Evolutionary conservation across 2,888 invertebrate species (phyloP), one percentile per base, ranked within the genome.

Genomic region (Magallana nippona): DNA sequence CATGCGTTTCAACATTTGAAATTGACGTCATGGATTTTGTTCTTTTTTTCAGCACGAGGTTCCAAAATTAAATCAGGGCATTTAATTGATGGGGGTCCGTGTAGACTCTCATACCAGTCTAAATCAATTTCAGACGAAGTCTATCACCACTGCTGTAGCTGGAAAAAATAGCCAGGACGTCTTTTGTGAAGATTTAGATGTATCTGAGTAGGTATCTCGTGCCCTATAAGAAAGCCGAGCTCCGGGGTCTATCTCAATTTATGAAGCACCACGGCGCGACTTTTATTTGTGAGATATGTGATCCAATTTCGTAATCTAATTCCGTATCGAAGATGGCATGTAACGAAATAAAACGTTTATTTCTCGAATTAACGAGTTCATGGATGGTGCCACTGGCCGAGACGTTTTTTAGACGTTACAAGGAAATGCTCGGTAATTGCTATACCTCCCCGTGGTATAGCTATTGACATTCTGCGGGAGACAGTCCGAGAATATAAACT

Each of bases 261-360:
- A 32, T 27, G 2, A 71, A 13, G 71, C 22, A 17, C 71, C 71
- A 22, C 22, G 32, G 71, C 8, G 32, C 71, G 19, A 27, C 15
- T 71, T 71, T 32, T 71, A 71, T 71, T 71, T 71, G 71, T 32
- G 2, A 32, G 71, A 27, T 71, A 10, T 32, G 27, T 27, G 71
- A 71, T 22, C 27, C 71, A 71, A 71, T 71, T 71, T 71, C 22
- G 27, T 71, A 71, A 71, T 71, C 71, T 71, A 71, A 71, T 71
- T 71, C 19, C 27, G 27, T 71, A 71, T 27, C 22, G 71, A 32
- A 22, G 71, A 71, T 71, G 27, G 71, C 71, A 71, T 71, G 71
- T 71, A 71, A 71, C 71, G 27, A 71, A 71, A 27, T 71, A 71
- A 71, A 71, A 71, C 71, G 71, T 27, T 71, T 71, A 71, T 32